Conservation (phyloP, 2,888 invertebrate genomes). For the Blera fallax region DNA sequence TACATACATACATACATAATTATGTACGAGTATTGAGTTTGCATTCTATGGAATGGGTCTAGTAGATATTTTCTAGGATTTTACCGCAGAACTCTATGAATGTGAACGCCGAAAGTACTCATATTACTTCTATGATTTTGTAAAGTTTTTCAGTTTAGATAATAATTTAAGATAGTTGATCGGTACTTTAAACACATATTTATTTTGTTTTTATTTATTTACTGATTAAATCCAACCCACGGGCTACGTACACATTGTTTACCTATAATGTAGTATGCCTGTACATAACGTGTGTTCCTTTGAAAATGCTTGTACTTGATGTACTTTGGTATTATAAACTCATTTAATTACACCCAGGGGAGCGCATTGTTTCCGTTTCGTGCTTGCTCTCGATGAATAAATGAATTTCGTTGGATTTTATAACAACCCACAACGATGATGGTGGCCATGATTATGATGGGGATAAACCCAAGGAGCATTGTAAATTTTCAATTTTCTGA, state of each 20-base stretch:
- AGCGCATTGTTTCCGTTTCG: conserved; percentile 63
- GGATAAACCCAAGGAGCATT: conserved; percentile 35
- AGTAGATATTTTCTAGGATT: not conserved
- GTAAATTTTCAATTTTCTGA: conserved; percentile 64
- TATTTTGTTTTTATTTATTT: not conserved
- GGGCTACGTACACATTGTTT: not conserved
- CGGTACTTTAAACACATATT: no score
- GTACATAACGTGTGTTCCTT: not conserved
- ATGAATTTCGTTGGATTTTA: conserved; percentile 34
- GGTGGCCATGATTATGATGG: conserved; percentile 52
- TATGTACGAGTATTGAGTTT: not conserved
- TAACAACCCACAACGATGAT: conserved; percentile 59
- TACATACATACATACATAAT: not conserved
- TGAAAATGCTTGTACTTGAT: conserved; percentile 28
- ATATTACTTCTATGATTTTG: not conserved
- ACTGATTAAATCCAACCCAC: not conserved
- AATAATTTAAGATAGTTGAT: not conserved
- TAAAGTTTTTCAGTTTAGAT: not conserved
- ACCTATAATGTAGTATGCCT: not conserved
- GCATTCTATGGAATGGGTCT: not conserved
- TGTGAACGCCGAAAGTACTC: no score
- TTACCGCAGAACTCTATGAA: no score
- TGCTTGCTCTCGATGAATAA: conserved; percentile 55
- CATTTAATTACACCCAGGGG: conserved; percentile 67
- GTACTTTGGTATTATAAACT: conserved; percentile 66